Evolutionary conservation across 92 coral and sea anemone genomes (phyloP), one percentile per base, ranked within the genome.

Genomic region (Plumapathes pennacea): DNA sequence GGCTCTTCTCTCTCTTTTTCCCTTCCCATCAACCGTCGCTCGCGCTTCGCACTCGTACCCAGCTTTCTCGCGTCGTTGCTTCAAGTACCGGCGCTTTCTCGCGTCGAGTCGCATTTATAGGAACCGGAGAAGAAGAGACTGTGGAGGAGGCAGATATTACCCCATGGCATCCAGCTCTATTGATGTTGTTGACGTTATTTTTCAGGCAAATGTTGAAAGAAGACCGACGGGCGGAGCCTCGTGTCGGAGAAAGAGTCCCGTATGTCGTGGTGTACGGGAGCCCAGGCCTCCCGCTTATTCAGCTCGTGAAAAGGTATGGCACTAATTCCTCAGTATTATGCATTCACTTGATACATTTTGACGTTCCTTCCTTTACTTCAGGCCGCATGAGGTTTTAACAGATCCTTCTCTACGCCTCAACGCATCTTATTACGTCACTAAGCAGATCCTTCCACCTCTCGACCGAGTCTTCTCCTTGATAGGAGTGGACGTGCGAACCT

Each of bases 211-310:
- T 78, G 86, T 57, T 91, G 61, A 75, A 77, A 27, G 96, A 82
- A 22, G 97, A 91, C 38, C 97, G 97, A 39, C 78, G 97, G 28
- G 77, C 97, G 43, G 97, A 91, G 67, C 97, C 97, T 9, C 84
- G 97, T 57, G 97, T 91, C 5, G 88, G 92, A 22, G 97, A 91
- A 45, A 80, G 97, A 54, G 97, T 91, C 32, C 97, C 97, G 58
- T 91, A 87, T 66, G 92, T 91, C 0, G 85, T 91, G 25, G 95
- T 88, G 56, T 87, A 88, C 38, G 97, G 97, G 10, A 91, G 89
- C 36, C 97, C 97, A 1, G 97, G 97, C 0, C 60, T 91, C 5
- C 97, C 97, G 10, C 80, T 91, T 6, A 91, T 91, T 51, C 96
- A 81, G 50, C 83, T 91, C 10, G 96, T 91, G 4, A 76, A 86